A percentile compares a stretch with the other conserved stretches of the same genome.
phyloP scores from a whole-genome alignment of 2,797 vertebrate species.

The Hydrophis major region DNA sequence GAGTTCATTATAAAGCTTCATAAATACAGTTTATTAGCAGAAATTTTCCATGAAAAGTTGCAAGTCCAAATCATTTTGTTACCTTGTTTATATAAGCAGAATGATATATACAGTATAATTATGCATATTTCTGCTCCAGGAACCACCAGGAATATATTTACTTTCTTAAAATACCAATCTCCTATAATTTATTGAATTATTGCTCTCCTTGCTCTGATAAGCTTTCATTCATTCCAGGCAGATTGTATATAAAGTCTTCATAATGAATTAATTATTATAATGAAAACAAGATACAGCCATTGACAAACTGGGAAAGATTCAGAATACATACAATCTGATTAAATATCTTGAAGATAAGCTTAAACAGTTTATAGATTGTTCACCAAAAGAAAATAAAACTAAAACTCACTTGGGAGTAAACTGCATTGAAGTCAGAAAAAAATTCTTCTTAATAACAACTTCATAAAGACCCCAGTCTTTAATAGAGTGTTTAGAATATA shows the following conservation, averaged over 20 bases:
- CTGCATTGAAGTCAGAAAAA: background rate
- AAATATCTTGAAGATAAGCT: background rate
- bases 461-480: background rate
- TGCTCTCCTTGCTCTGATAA: constrained; percentile 51
- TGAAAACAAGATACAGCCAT: background rate
- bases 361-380: background rate
- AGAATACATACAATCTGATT: background rate
- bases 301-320: background rate
- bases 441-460: background rate
- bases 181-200: background rate
- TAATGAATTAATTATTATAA: background rate
- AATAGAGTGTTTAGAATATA: background rate
- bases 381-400: background rate
- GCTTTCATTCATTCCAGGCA: constrained; percentile 26
- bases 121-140: background rate
- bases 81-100: background rate
- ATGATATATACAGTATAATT: background rate
- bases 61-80: background rate
- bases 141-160: background rate
- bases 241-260: background rate
- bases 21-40: constrained; percentile 13
- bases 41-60: background rate
- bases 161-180: background rate
- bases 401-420: background rate
- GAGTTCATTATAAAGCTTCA: constrained; percentile 41